These are phyloP conservation scores for Caenorhabditis panamensis DNA, from an alignment of 2,888 invertebrate genomes.

Conservation along the genomic window DNA sequence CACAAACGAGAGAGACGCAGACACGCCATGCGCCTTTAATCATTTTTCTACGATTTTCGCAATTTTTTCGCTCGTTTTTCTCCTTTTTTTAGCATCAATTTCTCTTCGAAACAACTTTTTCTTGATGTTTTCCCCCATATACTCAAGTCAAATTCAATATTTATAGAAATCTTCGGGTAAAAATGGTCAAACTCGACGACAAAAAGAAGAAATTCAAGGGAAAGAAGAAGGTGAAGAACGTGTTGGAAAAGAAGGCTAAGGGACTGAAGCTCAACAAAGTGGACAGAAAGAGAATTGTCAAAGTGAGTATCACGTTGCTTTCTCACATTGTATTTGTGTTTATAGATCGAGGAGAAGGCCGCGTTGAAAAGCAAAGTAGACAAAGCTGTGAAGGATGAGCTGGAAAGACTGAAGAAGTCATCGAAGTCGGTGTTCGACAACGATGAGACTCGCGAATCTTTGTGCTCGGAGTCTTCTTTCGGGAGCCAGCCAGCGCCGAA, in stretches of 20 bases:
- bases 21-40: conserved; percentile 43
- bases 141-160: not conserved
- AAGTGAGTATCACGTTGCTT: conserved; percentile 45
- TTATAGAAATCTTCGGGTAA: conserved; percentile 21
- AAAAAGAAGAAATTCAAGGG: conserved; percentile 59
- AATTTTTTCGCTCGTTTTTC: conserved; percentile 15
- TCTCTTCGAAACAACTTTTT: not conserved
- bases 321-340: not conserved
- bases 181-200: conserved; percentile 56
- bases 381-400: conserved; percentile 64
- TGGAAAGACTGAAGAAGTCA: conserved; percentile 63
- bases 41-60: conserved; percentile 16
- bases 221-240: conserved; percentile 71
- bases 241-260: conserved; percentile 70
- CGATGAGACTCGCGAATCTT: conserved; percentile 65
- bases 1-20: conserved; percentile 29
- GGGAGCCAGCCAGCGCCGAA: conserved; percentile 71
- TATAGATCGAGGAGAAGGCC: conserved; percentile 66
- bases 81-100: not conserved
- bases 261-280: conserved; percentile 70
- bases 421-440: conserved; percentile 57
- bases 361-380: conserved; percentile 58
- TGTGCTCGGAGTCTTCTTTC: conserved; percentile 70
- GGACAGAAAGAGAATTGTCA: conserved; percentile 68
- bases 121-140: not conserved